A percentile compares a stretch with the other conserved stretches of the same genome.
These are phyloP conservation scores for Stercorarius parasiticus DNA, from an alignment of 2,113 vertebrate genomes.

Conservation along the genomic window DNA sequence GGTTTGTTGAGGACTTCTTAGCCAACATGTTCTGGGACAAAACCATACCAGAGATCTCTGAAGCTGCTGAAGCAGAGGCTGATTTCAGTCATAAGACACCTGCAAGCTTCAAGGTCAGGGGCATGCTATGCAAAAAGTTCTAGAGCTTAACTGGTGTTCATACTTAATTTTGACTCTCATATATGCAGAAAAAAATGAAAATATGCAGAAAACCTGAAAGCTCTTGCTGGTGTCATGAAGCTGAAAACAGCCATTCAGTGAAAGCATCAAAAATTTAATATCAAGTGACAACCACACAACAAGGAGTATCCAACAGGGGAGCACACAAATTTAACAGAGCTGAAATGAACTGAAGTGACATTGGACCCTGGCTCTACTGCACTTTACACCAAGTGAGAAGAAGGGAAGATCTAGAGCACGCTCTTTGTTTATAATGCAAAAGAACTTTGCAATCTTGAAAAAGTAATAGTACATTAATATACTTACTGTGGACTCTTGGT, in stretches of 20 bases:
- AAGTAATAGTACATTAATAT: not conserved
- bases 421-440: not conserved
- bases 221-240: not conserved
- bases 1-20: not conserved
- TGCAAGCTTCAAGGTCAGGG: not conserved
- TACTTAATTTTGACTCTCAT: not conserved
- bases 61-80: not conserved
- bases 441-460: not conserved
- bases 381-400: not conserved
- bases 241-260: not conserved
- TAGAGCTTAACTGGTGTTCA: not conserved
- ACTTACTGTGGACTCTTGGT: not conserved
- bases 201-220: not conserved
- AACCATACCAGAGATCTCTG: not conserved
- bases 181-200: not conserved
- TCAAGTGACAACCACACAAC: not conserved
- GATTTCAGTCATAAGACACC: not conserved
- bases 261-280: not conserved
- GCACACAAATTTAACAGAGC: not conserved
- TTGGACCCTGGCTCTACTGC: not conserved
- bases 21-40: not conserved
- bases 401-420: not conserved
- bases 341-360: not conserved
- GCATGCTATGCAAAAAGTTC: not conserved
- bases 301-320: not conserved